These are phyloP conservation scores for Xestia sexstrigata DNA, from an alignment of 2,888 invertebrate genomes.

Conservation along the genomic window DNA sequence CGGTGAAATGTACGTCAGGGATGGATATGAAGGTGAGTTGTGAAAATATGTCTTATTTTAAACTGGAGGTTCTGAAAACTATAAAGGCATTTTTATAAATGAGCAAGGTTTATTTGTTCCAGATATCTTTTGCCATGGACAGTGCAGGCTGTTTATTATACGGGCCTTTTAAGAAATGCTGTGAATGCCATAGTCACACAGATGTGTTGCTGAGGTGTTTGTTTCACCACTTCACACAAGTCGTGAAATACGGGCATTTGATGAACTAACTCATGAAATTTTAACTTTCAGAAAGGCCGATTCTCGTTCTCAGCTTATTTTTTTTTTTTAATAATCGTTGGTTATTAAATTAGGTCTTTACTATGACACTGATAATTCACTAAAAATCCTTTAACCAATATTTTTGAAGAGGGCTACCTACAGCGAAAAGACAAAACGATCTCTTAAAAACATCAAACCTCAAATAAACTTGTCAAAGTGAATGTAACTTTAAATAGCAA, in stretches of 20 bases:
- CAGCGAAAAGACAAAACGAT: not conserved
- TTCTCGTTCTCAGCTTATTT: too few relatives aligned
- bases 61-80: not conserved
- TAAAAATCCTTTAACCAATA: too few relatives aligned
- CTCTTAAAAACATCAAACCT: constrained; percentile 8
- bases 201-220: not conserved
- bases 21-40: not conserved
- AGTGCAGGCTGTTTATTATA: not conserved
- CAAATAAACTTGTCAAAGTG: constrained; percentile 29
- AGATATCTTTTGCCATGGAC: not conserved
- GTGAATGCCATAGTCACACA: not conserved
- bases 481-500: constrained; percentile 4
- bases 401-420: too few relatives aligned
- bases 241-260: not conserved
- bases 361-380: too few relatives aligned
- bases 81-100: not conserved
- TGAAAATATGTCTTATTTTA: not conserved
- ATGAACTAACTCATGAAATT: too few relatives aligned
- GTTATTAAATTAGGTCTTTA: too few relatives aligned
- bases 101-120: not conserved
- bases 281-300: too few relatives aligned
- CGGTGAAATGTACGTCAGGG: not conserved
- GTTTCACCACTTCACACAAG: not conserved
- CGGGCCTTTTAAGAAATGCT: not conserved
- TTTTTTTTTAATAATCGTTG: too few relatives aligned